A percentile compares a stretch with the other conserved stretches of the same genome.
These are phyloP conservation scores for Ernsta delagoae DNA, from an alignment of 2,888 invertebrate species.

Conservation along the genomic window DNA sequence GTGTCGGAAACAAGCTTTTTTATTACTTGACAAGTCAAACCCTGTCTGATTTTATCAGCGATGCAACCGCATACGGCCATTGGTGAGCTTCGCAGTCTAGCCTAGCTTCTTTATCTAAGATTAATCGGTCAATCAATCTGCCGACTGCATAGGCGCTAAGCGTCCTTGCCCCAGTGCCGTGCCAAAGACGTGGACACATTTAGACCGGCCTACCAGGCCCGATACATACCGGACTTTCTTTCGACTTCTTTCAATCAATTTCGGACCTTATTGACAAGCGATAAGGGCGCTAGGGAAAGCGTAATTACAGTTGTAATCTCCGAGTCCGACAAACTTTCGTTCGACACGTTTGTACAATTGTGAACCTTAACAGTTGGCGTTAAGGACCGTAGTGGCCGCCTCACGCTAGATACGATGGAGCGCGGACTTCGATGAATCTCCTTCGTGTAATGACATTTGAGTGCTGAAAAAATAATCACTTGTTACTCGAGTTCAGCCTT, in stretches of 20 bases:
- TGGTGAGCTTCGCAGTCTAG: slow-evolving; percentile 36
- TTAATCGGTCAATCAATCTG: slow-evolving; percentile 81
- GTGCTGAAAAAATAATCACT: slow-evolving; percentile 59
- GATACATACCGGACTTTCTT: slow-evolving; percentile 66
- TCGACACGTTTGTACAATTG: slow-evolving; percentile 49
- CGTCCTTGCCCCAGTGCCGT: slow-evolving; percentile 82
- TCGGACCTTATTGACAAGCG: slow-evolving; percentile 52
- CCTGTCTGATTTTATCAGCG: not conserved
- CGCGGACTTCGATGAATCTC: slow-evolving; percentile 62
- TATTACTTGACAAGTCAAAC: not conserved
- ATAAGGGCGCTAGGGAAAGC: slow-evolving; percentile 45
- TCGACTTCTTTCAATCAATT: slow-evolving; percentile 57
- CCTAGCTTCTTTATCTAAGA: slow-evolving; percentile 54
- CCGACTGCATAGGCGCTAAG: slow-evolving; percentile 71
- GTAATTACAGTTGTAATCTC: slow-evolving; percentile 50
- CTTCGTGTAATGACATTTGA: slow-evolving; percentile 71
- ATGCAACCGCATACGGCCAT: slow-evolving; percentile 35
- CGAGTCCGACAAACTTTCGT: slow-evolving; percentile 54
- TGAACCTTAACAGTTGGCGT: slow-evolving; percentile 53
- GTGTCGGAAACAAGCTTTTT: not conserved
- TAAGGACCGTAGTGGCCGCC: slow-evolving; percentile 41
- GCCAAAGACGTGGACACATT: slow-evolving; percentile 74
- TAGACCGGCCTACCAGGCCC: slow-evolving; percentile 73
- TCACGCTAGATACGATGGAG: slow-evolving; percentile 53
- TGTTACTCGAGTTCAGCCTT: slow-evolving; percentile 40